These are phyloP conservation scores for Chauna torquata DNA, from an alignment of 2,113 vertebrate genomes.

Conservation along the genomic window DNA sequence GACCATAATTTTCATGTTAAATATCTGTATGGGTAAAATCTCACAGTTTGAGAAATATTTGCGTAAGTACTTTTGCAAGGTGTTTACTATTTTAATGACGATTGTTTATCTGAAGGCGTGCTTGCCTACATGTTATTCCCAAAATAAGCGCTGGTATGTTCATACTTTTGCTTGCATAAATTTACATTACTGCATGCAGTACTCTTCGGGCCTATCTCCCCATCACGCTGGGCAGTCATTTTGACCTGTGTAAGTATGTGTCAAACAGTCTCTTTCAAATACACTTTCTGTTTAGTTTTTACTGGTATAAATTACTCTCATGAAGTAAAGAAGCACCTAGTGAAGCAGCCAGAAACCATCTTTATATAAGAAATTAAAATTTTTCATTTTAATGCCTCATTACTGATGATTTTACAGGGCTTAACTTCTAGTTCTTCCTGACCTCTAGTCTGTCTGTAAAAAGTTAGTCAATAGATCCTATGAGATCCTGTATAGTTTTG, in stretches of 20 bases:
- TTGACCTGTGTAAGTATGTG: not conserved
- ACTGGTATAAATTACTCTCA: not conserved
- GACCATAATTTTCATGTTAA: not conserved
- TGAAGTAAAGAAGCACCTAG: not conserved
- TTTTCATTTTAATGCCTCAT: not conserved
- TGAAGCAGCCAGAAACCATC: not conserved
- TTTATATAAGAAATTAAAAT: not conserved
- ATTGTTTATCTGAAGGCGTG: not conserved
- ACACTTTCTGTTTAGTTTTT: not conserved
- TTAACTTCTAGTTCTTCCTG: conserved; percentile 2
- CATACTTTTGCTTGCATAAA: not conserved
- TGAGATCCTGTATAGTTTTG: conserved; percentile 30
- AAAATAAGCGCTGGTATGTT: not conserved
- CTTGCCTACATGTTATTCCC: not conserved
- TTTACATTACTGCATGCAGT: not conserved
- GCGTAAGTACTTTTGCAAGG: not conserved
- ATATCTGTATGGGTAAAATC: not conserved
- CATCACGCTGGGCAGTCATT: not conserved
- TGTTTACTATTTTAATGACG: not conserved
- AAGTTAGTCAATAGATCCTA: conserved; percentile 17
- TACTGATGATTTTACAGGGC: not conserved
- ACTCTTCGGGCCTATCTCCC: accelerated
- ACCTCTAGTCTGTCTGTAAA: not conserved
- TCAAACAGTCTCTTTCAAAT: not conserved
- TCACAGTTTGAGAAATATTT: not conserved